These are phyloP conservation scores for Forbesichthys agassizii DNA, from an alignment of 2,113 vertebrate genomes.

Conservation along the genomic window DNA sequence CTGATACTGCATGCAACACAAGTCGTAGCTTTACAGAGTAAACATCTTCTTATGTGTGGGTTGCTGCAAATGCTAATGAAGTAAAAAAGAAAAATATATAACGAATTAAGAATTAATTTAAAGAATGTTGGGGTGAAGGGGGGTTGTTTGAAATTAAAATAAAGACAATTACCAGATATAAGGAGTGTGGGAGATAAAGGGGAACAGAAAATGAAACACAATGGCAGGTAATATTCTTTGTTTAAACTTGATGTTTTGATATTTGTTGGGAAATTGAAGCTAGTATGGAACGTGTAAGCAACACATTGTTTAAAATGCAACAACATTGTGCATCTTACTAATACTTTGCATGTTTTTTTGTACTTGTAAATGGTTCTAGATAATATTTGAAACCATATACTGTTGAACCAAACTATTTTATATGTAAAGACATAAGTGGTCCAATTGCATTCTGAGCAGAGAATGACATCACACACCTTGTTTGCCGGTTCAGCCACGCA, in stretches of 20 bases:
- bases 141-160: not conserved
- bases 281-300: not conserved
- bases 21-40: not conserved
- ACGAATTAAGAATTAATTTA: not conserved
- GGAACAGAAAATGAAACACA: not conserved
- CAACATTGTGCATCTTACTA: too few species aligned
- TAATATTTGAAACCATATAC: too few species aligned
- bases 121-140: not conserved
- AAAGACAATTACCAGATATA: not conserved
- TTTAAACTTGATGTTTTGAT: not conserved
- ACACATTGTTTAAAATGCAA: too few species aligned
- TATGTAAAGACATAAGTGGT: too few species aligned
- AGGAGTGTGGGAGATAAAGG: not conserved
- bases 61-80: not conserved
- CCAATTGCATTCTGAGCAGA: too few species aligned
- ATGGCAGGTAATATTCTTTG: not conserved
- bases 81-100: not conserved
- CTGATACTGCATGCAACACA: not conserved
- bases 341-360: too few species aligned
- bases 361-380: too few species aligned
- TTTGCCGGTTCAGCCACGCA: too few species aligned
- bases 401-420: too few species aligned
- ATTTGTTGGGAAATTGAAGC: not conserved
- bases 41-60: not conserved
- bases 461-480: too few species aligned